Percentiles rank a stretch among this genome's conserved stretches.
These are phyloP conservation scores for Hippocampus mohnikei DNA, from an alignment of 2,113 vertebrate species.

Conservation along the genomic window DNA sequence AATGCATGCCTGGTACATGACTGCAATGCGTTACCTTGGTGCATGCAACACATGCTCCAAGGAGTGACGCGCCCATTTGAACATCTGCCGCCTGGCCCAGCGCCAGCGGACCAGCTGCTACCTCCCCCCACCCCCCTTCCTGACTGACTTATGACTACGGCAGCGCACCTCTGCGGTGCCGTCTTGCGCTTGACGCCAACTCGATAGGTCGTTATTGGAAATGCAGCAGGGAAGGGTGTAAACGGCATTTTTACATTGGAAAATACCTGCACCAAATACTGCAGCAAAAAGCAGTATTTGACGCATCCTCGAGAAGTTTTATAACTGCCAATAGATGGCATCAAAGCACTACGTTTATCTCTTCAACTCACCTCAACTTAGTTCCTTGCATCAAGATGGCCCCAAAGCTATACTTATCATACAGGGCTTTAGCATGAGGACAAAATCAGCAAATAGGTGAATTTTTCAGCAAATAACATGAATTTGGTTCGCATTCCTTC, in stretches of 20 bases:
- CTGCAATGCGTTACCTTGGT: conserved; percentile 69
- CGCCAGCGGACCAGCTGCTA: conserved; percentile 63
- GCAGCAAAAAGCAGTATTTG: too few species aligned
- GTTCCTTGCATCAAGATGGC: neutral
- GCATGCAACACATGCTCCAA: conserved; percentile 63
- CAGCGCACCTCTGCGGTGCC: conserved; percentile 22
- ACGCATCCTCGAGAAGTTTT: too few species aligned
- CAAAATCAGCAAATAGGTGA: too few species aligned
- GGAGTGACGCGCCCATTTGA: conserved; percentile 60
- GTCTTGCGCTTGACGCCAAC: conserved; percentile 12
- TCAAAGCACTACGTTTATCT: neutral
- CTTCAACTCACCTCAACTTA: neutral
- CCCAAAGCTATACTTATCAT: neutral
- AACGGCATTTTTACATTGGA: too few species aligned
- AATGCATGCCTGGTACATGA: conserved; percentile 39
- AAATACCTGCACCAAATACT: too few species aligned
- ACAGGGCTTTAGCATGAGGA: too few species aligned
- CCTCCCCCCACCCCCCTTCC: conserved; percentile 37
- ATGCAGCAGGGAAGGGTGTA: neutral
- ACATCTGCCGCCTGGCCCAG: conserved; percentile 63
- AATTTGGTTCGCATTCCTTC: too few species aligned
- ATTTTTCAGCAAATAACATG: too few species aligned
- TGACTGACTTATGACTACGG: conserved; percentile 41
- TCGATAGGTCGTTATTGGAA: conserved; percentile 25
- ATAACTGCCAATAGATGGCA: neutral